A percentile compares a stretch with the other conserved stretches of the same genome.
Evolutionary conservation across 2,797 vertebrate species (phyloP).

Genomic region (Gila robusta): DNA sequence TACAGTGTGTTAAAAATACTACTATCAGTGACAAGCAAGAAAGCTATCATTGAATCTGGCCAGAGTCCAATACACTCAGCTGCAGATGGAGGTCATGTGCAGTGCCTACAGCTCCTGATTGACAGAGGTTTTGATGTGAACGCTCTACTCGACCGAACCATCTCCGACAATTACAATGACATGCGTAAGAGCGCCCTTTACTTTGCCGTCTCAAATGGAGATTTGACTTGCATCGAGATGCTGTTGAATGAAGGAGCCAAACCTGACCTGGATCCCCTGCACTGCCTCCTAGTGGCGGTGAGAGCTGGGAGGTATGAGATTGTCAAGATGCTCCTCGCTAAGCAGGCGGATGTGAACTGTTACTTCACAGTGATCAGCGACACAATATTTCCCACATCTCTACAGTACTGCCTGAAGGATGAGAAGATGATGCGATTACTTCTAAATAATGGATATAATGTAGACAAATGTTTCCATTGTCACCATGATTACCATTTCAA

Average conservation of each 20-base stretch:
- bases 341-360: conserved; percentile 86
- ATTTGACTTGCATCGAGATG: conserved; percentile 79
- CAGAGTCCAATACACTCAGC: conserved; percentile 86
- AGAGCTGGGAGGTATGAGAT: conserved; percentile 84
- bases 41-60: conserved; percentile 80
- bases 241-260: conserved; percentile 82
- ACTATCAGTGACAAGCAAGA: conserved; percentile 83
- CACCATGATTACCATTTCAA: conserved; percentile 72
- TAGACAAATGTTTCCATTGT: conserved; percentile 81
- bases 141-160: conserved; percentile 76
- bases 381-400: conserved; percentile 86
- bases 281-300: conserved; percentile 87
- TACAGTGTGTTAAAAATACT: conserved; percentile 84
- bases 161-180: conserved; percentile 83
- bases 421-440: conserved; percentile 81
- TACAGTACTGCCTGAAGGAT: conserved; percentile 85
- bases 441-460: conserved; percentile 78
- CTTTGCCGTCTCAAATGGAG: conserved; percentile 85
- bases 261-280: conserved; percentile 86
- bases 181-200: conserved; percentile 82
- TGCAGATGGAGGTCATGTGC: conserved; percentile 81
- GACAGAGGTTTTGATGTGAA: conserved; percentile 84
- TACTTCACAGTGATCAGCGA: conserved; percentile 87
- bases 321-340: conserved; percentile 82
- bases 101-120: conserved; percentile 85